Evolutionary conservation across 1,140 invertebrate genomes (phyloP).

Genomic region (Oedothorax gibbosus): DNA sequence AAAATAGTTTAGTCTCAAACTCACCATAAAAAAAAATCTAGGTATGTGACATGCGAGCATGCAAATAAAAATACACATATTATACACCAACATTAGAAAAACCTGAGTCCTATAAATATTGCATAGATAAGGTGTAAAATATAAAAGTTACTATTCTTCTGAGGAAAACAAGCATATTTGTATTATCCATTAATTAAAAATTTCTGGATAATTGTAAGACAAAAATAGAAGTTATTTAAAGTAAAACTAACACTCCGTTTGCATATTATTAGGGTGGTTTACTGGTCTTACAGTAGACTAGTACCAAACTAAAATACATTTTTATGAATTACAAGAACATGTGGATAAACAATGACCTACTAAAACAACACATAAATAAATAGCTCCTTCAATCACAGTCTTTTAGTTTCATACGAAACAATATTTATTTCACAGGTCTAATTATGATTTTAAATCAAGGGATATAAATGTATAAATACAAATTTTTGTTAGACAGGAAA

Average conservation of each 20-base stretch:
- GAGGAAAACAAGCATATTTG: background rate
- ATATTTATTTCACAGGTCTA: background rate
- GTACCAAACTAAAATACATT: conserved; percentile 10
- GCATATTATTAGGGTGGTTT: conserved; percentile 4
- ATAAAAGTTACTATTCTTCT: background rate
- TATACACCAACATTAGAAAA: conserved; percentile 21
- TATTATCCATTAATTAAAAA: background rate
- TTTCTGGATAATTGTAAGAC: background rate
- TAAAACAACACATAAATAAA: conserved; percentile 22
- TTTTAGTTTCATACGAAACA: conserved; percentile 23
- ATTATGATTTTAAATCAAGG: background rate
- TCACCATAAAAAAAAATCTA: background rate
- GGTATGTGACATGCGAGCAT: background rate
- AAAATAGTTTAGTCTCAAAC: conserved; percentile 28
- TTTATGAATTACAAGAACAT: conserved; percentile 14
- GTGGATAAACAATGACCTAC: background rate
- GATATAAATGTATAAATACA: too few species aligned
- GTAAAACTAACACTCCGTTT: conserved; percentile 35
- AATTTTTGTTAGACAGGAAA: too few species aligned
- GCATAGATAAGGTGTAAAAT: conserved; percentile 20
- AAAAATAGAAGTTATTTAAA: too few species aligned
- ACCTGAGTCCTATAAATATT: conserved; percentile 19
- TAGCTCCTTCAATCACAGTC: conserved; percentile 33
- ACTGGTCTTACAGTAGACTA: conserved; percentile 16
- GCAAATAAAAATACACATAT: background rate